Conservation (phyloP, 92 coral and sea anemone species). For the Ricordea florida region DNA sequence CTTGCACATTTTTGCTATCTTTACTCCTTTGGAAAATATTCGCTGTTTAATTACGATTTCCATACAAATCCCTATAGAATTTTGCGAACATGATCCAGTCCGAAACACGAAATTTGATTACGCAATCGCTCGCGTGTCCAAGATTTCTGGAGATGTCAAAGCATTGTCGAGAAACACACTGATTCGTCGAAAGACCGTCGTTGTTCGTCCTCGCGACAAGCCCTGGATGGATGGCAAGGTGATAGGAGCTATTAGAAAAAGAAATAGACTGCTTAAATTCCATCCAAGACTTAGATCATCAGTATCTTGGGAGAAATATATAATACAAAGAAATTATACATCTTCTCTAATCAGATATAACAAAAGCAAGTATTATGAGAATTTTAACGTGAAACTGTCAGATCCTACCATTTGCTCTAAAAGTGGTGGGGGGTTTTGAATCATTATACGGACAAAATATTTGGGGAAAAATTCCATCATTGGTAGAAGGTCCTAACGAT, state of each 20-base stretch:
- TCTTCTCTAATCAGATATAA: neutral
- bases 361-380: slow-evolving; percentile 17
- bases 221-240: slow-evolving; percentile 60
- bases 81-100: too few species aligned
- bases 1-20: too few species aligned
- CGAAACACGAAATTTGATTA: too few species aligned
- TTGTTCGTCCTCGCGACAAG: slow-evolving; percentile 62
- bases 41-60: too few species aligned
- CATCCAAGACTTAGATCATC: slow-evolving; percentile 25
- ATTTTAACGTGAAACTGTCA: slow-evolving; percentile 41
- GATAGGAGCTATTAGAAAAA: slow-evolving; percentile 55
- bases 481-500: slow-evolving; percentile 24
- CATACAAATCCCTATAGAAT: too few species aligned
- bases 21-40: too few species aligned
- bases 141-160: too few species aligned
- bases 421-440: slow-evolving; percentile 67
- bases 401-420: slow-evolving; percentile 54
- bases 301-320: neutral
- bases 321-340: neutral
- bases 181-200: slow-evolving; percentile 34
- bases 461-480: slow-evolving; percentile 36
- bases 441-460: slow-evolving; percentile 42
- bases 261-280: slow-evolving; percentile 49
- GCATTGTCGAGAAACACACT: too few species aligned
- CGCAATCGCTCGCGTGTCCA: too few species aligned